Percentiles rank a stretch among this genome's conserved stretches.
Conservation (phyloP, 2,888 invertebrate genomes). For the Carabus problematicus region DNA sequence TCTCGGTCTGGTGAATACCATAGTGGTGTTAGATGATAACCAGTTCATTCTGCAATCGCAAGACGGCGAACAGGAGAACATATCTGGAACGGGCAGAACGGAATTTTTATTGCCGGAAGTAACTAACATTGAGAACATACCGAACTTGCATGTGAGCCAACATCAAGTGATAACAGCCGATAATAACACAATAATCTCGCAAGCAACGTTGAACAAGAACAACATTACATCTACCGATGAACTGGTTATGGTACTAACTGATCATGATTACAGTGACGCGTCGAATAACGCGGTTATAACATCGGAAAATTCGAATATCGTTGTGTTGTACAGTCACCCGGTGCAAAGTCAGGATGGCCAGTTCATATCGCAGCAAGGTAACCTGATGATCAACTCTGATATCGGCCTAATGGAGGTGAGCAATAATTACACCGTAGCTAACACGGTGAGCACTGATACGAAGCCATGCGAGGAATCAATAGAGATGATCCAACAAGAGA, state of each 20-base stretch:
- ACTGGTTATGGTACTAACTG: slow-evolving; percentile 70
- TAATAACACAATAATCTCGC: slow-evolving; percentile 50
- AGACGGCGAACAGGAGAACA: slow-evolving; percentile 47
- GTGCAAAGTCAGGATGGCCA: slow-evolving; percentile 65
- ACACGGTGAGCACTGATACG: slow-evolving; percentile 7
- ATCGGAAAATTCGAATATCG: slow-evolving; percentile 67
- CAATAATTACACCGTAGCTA: slow-evolving; percentile 19
- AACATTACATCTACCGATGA: slow-evolving; percentile 64
- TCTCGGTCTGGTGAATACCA: slow-evolving; percentile 62
- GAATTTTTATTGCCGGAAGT: slow-evolving; percentile 59
- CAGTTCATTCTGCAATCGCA: slow-evolving; percentile 64
- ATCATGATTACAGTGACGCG: slow-evolving; percentile 66
- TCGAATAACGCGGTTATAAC: slow-evolving; percentile 59
- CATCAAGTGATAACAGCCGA: slow-evolving; percentile 47
- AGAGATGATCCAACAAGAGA: slow-evolving; percentile 59
- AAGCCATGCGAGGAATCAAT: slow-evolving; percentile 53
- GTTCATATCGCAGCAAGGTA: slow-evolving; percentile 60
- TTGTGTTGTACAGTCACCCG: slow-evolving; percentile 69
- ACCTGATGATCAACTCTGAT: slow-evolving; percentile 58
- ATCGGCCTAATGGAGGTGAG: slow-evolving; percentile 50
- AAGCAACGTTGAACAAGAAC: slow-evolving; percentile 54
- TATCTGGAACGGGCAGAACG: slow-evolving; percentile 46
- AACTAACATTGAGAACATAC: slow-evolving; percentile 51
- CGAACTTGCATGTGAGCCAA: slow-evolving; percentile 57
- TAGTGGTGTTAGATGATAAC: slow-evolving; percentile 67